Conservation (phyloP, 1,140 invertebrate genomes). For the Panagrolaimus sp. region DNA sequence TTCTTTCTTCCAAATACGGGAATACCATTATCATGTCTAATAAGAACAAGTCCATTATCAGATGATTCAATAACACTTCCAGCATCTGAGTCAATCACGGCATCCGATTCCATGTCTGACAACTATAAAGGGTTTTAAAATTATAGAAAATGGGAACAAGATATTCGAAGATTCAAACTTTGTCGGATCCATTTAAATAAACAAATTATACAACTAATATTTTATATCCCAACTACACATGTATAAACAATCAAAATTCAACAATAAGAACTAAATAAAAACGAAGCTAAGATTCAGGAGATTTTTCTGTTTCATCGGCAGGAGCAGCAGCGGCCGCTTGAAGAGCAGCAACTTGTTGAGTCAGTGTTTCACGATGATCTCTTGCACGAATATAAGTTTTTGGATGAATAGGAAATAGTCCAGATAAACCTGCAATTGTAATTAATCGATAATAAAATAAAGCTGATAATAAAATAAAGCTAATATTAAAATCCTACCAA, state of each 20-base stretch:
- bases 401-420: conserved; percentile 55
- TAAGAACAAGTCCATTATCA: too few relatives aligned
- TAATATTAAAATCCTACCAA: conserved; percentile 70
- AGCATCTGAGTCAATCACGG: too few relatives aligned
- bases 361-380: conserved; percentile 30
- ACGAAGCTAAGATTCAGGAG: neutral
- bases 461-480: too few relatives aligned
- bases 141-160: too few relatives aligned
- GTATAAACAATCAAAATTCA: conserved; percentile 6
- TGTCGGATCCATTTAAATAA: too few relatives aligned
- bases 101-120: too few relatives aligned
- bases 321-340: neutral
- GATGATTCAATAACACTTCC: too few relatives aligned
- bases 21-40: too few relatives aligned
- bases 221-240: neutral
- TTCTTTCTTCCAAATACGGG: too few relatives aligned
- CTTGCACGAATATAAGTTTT: conserved; percentile 53
- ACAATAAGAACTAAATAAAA: neutral
- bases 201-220: neutral
- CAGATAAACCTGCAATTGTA: conserved; percentile 47
- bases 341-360: conserved; percentile 17
- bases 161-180: too few relatives aligned
- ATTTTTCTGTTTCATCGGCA: neutral
- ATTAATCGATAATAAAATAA: neutral
- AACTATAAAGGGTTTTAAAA: too few relatives aligned